A percentile compares a stretch with the other conserved stretches of the same genome.
Evolutionary conservation across 2,113 vertebrate genomes (phyloP).

Genomic region (Hippocampus guttulatus): DNA sequence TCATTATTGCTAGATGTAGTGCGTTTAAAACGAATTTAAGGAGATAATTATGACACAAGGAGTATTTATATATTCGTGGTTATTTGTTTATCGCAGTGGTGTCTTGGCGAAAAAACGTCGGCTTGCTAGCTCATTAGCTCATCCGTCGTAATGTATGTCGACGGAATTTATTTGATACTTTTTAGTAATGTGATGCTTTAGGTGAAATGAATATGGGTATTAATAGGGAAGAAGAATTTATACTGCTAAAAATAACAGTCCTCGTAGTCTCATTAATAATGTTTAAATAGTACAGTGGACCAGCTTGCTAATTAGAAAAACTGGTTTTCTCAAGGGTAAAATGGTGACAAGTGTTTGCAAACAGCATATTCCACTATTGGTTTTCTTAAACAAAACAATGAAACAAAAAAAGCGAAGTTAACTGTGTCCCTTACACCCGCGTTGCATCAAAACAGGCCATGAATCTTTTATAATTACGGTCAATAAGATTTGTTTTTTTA

Average conservation of each 20-base stretch:
- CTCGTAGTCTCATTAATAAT: not conserved
- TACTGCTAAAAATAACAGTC: not conserved
- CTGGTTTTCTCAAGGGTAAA: too few relatives aligned
- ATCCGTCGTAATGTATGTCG: not conserved
- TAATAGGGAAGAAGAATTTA: not conserved
- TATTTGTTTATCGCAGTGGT: not conserved
- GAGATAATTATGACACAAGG: not conserved
- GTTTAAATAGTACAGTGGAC: not conserved
- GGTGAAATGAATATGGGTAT: not conserved
- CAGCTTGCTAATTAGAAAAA: not conserved
- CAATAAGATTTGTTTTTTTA: not conserved
- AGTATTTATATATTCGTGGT: not conserved
- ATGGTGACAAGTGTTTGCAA: not conserved
- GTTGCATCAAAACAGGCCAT: not conserved
- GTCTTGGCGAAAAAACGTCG: not conserved
- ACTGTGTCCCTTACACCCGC: not conserved
- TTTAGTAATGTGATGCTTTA: not conserved
- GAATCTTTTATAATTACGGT: not conserved
- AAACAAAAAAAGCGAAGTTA: not conserved
- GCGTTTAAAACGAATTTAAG: not conserved
- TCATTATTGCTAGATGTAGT: not conserved
- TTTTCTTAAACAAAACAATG: too few relatives aligned
- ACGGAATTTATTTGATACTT: not conserved
- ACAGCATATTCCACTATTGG: too few relatives aligned
- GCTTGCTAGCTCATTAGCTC: not conserved